Base-by-base conservation (phyloP, 2,797 vertebrate species). In the Aldrovandia affinis region DNA sequence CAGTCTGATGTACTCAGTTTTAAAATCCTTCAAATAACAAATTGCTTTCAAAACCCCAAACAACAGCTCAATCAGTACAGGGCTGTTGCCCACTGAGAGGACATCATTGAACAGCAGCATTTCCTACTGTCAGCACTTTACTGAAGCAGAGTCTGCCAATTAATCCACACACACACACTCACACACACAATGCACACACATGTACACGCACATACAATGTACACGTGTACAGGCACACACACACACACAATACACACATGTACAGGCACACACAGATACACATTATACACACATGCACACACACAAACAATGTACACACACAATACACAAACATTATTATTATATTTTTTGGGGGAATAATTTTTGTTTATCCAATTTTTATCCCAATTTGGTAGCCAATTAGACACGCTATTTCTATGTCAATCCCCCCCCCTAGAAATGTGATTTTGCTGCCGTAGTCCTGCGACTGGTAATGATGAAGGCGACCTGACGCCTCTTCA, bases 91-190 rank as follows among this genome's bases (percentile, higher is more conserved):
- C 86, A 83, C 85, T 89, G 83, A 83, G 86, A 44, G 68, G 86
- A 84, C 90, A 86, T 93, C 91, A 93, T 92, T 92, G 86, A 85
- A 73, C 88, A 85, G 73, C 33, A 55, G 81, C 36, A 79, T 81
- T 87, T 33, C 80, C 86, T 83, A 89, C 85, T 92, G 89, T 94
- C 92, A 93, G 91, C 90, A 88, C 86, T 91, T 92, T 87, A 86
- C 85, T 81, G 63, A 5, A 39, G 30, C 30, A 70, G n/a, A 63
- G 33, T 18, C 30, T 70, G 30, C 12, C 65, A 70, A 70, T 70
- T 70, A 70, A 70, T 70, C 65, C 65, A 70, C 65, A 36, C 59
- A 9, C 63, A 22, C 30, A 52, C 42, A 47, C 47, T 14, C n/a
- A 52, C 42, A 47, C 44, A 18, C 75, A 47, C 42, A 47, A n/a